A percentile compares a stretch with the other conserved stretches of the same genome.
phyloP scores from a whole-genome alignment of 2,113 vertebrate genomes.

The Notarius lentiginosus region DNA sequence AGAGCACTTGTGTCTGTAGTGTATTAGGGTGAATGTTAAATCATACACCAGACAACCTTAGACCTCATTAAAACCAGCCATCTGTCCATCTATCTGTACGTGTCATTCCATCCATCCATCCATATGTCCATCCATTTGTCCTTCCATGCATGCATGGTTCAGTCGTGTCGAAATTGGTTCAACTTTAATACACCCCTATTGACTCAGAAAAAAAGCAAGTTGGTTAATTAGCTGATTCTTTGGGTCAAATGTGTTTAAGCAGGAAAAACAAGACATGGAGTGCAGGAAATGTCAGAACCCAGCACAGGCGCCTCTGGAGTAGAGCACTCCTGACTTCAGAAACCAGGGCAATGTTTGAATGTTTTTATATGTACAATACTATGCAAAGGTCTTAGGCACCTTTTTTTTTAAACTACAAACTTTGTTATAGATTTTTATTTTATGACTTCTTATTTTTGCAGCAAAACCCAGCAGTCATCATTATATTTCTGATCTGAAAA shows the following conservation, averaged over 20 bases:
- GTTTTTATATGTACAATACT: background rate
- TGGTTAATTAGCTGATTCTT: constrained; percentile 9
- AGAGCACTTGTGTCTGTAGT: background rate
- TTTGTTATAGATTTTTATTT: too few species aligned
- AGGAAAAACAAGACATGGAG: background rate
- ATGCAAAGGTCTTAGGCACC: too few species aligned
- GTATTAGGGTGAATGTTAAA: background rate
- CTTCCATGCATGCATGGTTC: background rate
- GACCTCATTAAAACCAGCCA: background rate
- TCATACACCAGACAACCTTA: background rate
- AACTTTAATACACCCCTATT: background rate
- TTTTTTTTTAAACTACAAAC: too few species aligned
- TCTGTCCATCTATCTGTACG: background rate
- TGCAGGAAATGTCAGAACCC: background rate
- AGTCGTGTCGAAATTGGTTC: background rate
- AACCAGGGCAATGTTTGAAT: background rate
- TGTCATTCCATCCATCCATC: background rate
- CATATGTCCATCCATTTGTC: background rate
- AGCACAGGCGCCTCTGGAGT: background rate
- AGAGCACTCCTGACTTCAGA: background rate
- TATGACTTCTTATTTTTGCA: too few species aligned
- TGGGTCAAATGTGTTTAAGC: constrained; percentile 3
- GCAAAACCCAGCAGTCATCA: too few species aligned
- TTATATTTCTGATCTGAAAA: too few species aligned
- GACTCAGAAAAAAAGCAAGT: constrained; percentile 3